Conservation (phyloP, 2,113 vertebrate genomes). For the Entomyzon cyanotis region DNA sequence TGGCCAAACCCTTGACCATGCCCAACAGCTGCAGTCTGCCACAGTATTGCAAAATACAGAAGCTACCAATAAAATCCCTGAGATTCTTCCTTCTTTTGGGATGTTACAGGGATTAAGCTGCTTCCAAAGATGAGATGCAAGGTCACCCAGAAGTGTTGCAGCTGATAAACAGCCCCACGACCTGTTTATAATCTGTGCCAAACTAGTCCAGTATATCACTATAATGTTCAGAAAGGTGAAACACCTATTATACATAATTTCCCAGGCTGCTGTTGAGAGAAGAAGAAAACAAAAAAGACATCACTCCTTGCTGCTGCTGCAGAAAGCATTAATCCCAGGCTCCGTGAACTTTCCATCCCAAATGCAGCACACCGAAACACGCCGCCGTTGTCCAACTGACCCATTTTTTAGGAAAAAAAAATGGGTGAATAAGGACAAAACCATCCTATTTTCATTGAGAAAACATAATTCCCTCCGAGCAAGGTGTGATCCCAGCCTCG, state of each 20-base stretch:
- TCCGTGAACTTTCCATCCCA: neutral
- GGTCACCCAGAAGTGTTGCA: neutral
- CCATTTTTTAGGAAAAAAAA: neutral
- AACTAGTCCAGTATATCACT: neutral
- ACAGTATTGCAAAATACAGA: neutral
- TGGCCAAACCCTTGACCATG: neutral
- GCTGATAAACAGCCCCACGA: fast-evolving
- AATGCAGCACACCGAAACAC: fast-evolving
- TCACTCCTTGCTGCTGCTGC: neutral
- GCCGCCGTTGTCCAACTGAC: neutral
- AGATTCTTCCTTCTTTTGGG: neutral
- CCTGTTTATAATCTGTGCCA: neutral
- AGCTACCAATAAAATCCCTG: neutral
- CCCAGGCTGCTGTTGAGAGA: neutral
- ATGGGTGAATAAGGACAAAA: neutral
- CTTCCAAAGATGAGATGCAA: neutral
- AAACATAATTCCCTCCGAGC: neutral
- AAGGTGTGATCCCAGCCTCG: neutral
- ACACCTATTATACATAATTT: neutral
- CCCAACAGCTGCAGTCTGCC: neutral
- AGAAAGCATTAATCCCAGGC: neutral
- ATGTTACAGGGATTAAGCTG: neutral
- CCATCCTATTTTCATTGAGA: neutral
- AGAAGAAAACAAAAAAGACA: neutral
- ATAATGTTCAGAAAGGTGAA: neutral